phyloP scores from a whole-genome alignment of 2,113 vertebrate species.

The Colius striatus region DNA sequence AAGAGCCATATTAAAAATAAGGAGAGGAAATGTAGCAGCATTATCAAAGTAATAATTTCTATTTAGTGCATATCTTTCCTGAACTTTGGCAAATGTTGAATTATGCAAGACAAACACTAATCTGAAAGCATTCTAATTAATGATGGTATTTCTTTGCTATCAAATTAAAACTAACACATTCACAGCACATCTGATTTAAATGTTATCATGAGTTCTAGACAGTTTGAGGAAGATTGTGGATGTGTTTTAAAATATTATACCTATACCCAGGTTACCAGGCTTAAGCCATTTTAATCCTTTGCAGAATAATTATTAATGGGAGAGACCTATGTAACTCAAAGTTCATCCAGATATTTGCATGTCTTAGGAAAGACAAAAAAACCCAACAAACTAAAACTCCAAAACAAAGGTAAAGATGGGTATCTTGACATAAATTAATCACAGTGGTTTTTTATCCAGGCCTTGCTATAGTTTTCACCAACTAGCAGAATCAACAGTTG shows the following conservation, averaged over 20 bases:
- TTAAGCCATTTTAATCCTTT: not conserved
- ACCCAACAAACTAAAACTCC: not conserved
- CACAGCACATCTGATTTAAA: slow-evolving; percentile 15
- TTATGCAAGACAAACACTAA: slow-evolving; percentile 61
- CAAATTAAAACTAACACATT: slow-evolving; percentile 44
- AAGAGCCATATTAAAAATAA: slow-evolving; percentile 69
- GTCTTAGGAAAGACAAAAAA: not conserved
- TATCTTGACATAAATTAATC: slow-evolving; percentile 66
- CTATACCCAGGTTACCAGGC: not conserved
- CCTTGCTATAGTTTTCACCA: slow-evolving; percentile 31
- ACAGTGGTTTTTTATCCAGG: slow-evolving; percentile 30
- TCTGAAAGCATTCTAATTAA: slow-evolving; percentile 66
- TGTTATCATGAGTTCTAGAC: not conserved
- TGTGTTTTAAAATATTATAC: slow-evolving; percentile 6
- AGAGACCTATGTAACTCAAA: slow-evolving; percentile 6
- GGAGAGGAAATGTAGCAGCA: slow-evolving; percentile 56
- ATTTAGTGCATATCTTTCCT: slow-evolving; percentile 57
- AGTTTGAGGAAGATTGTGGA: not conserved
- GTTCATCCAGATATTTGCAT: slow-evolving; percentile 3
- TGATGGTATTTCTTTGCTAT: slow-evolving; percentile 50
- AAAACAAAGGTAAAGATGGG: not conserved
- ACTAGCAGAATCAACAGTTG: slow-evolving; percentile 47
- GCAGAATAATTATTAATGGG: slow-evolving; percentile 4
- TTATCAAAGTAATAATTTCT: slow-evolving; percentile 71
- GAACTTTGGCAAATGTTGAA: slow-evolving; percentile 70